Percentiles rank a stretch among this genome's conserved stretches.
phyloP scores from a whole-genome alignment of 1,140 invertebrate species.

The Episyrphus balteatus region DNA sequence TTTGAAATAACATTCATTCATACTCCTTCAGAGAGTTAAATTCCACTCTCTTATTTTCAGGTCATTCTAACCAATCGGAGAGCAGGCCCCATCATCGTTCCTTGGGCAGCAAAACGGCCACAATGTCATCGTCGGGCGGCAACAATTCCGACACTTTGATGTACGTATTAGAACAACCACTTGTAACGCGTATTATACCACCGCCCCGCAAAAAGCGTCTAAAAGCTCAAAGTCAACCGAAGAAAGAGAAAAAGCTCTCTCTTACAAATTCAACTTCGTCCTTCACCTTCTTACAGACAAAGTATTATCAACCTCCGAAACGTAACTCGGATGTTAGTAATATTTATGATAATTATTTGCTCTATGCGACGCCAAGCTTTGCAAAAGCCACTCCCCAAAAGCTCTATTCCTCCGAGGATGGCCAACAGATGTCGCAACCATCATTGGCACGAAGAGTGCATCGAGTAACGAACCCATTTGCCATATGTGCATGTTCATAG shows the following conservation, averaged over 20 bases:
- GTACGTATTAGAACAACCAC: background rate
- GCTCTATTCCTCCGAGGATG: background rate
- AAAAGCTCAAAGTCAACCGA: background rate
- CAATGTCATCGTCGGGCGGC: background rate
- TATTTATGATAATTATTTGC: slow-evolving; percentile 31
- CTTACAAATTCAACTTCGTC: slow-evolving; percentile 28
- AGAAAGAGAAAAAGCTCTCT: slow-evolving; percentile 21
- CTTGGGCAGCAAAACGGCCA: slow-evolving; percentile 20
- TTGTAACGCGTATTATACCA: slow-evolving; percentile 4
- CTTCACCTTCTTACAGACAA: slow-evolving; percentile 27
- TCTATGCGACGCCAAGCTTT: slow-evolving; percentile 17
- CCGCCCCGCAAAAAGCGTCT: slow-evolving; percentile 8
- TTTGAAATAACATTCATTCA: background rate
- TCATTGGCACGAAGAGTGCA: background rate
- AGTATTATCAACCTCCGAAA: slow-evolving; percentile 22
- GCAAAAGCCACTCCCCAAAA: background rate
- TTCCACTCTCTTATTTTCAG: too few relatives aligned
- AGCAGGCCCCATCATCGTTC: background rate
- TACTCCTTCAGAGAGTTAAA: background rate
- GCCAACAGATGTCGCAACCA: background rate
- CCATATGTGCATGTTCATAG: slow-evolving; percentile 38
- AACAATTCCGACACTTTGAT: background rate
- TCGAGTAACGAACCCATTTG: slow-evolving; percentile 17
- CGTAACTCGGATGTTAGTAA: slow-evolving; percentile 32
- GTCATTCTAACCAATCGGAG: too few relatives aligned